These are phyloP conservation scores for Drosophila pseudotalamancana DNA, from an alignment of 2,888 invertebrate genomes.

Conservation along the genomic window DNA sequence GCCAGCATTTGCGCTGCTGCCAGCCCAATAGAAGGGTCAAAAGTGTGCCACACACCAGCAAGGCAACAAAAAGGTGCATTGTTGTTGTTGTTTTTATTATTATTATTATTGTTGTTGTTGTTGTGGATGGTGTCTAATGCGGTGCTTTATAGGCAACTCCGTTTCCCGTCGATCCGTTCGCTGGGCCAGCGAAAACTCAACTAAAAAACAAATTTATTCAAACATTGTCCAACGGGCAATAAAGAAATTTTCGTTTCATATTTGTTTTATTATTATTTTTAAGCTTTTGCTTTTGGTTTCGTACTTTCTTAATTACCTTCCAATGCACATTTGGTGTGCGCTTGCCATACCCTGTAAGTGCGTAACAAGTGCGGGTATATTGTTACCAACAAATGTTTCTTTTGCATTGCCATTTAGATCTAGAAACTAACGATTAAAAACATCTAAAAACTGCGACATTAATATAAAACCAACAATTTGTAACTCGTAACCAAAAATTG, in stretches of 20 bases:
- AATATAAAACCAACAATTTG: too few species aligned
- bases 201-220: slow-evolving; percentile 23
- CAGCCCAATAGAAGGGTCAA: slow-evolving; percentile 58
- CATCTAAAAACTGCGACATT: too few species aligned
- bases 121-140: slow-evolving; percentile 41
- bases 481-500: too few species aligned
- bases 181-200: slow-evolving; percentile 49
- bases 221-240: slow-evolving; percentile 11
- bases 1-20: slow-evolving; percentile 80
- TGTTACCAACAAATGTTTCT: too few species aligned
- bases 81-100: not conserved
- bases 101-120: not conserved
- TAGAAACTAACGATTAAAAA: too few species aligned
- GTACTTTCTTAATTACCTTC: slow-evolving; percentile 18
- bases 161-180: slow-evolving; percentile 36
- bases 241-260: slow-evolving; percentile 1
- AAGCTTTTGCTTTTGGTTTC: not conserved
- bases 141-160: slow-evolving; percentile 64
- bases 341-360: not conserved
- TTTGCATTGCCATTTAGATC: too few species aligned
- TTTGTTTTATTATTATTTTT: slow-evolving; percentile 4
- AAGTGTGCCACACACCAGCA: slow-evolving; percentile 63
- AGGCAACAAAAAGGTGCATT: slow-evolving; percentile 65
- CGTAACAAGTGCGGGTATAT: not conserved
- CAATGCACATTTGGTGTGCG: slow-evolving; percentile 12